Evolutionary conservation across 2,113 vertebrate species (phyloP), one percentile per base, ranked within the genome.

Genomic region (Seriola rivoliana): DNA sequence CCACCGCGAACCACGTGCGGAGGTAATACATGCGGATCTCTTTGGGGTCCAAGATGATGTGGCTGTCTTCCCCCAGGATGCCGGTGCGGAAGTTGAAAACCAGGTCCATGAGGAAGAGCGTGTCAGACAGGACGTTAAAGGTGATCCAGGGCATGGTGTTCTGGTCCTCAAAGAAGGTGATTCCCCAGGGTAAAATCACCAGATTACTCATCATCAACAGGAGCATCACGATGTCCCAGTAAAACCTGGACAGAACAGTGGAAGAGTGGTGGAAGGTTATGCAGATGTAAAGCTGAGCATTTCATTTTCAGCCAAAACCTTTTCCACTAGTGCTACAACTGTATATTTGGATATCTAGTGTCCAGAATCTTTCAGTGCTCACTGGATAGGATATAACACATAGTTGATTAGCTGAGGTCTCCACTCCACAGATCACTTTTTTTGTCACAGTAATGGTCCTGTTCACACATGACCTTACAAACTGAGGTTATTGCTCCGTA

Each of bases 91-190:
- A 96, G 87, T 96, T 96, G 46, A 96, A 89, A 79, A 94, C 55
- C 67, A 96, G 84, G 90, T 96, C 95, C 71, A 93, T 88, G 74
- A 96, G 92, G 75, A 96, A 96, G 40, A 95, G 93, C 0, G 95
- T 96, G 85, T 96, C 95, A 4, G 95, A 95, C 54, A 94, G 88
- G 81, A 95, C 91, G 19, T 95, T 95, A 58, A 96, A 96, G 52
- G 89, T 90, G 87, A 96, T 93, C 95, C 95, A 95, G n/a, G 95
- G 94, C 8, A 74, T 21, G 1, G 95, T 95, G 91, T 95, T 95
- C 90, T 95, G 94, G 85, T 95, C 93, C 67, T 96, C 95, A 19
- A 95, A 95, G 92, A 95, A 96, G 54, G 95, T 95, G 88, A 96
- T 95, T 38, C 95, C 95, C 94, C 95, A 95, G 2, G 95, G 95